Evolutionary conservation across 2,888 invertebrate genomes (phyloP).

Genomic region (Clanis bilineata): DNA sequence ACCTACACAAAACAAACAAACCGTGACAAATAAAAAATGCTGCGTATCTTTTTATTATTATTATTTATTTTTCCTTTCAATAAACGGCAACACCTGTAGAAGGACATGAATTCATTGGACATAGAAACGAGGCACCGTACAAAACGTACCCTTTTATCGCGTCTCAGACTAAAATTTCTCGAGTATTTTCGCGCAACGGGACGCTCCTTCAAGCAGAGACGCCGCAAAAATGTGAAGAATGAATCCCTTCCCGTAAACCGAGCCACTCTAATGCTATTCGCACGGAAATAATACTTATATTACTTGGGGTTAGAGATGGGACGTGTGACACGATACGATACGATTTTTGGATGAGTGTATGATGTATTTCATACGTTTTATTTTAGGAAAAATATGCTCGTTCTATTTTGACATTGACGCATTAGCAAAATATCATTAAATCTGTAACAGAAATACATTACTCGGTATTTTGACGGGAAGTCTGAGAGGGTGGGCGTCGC

Average conservation of each 20-base stretch:
- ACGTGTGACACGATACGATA: neutral
- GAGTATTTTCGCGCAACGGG: slow-evolving; percentile 50
- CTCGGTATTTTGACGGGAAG: no score
- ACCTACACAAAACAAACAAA: no score
- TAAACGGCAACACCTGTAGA: slow-evolving; percentile 57
- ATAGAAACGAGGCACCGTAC: neutral
- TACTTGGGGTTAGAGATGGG: slow-evolving; percentile 18
- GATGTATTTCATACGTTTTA: neutral
- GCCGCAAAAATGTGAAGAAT: slow-evolving; percentile 63
- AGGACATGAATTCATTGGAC: slow-evolving; percentile 46
- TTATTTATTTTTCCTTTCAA: no score
- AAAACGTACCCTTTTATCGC: slow-evolving; percentile 51
- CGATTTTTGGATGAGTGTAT: neutral
- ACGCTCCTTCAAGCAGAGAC: slow-evolving; percentile 38
- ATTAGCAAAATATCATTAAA: no score
- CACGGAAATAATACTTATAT: slow-evolving; percentile 44
- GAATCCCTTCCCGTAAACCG: slow-evolving; percentile 37
- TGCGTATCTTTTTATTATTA: no score
- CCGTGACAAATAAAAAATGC: no score
- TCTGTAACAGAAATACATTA: no score
- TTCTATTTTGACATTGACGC: no score
- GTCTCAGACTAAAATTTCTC: slow-evolving; percentile 52
- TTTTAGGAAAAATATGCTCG: no score
- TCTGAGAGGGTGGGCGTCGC: no score
- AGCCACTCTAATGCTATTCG: slow-evolving; percentile 32